These are phyloP conservation scores for Sebastes diploproa DNA, from an alignment of 2,797 vertebrate genomes.

Conservation along the genomic window DNA sequence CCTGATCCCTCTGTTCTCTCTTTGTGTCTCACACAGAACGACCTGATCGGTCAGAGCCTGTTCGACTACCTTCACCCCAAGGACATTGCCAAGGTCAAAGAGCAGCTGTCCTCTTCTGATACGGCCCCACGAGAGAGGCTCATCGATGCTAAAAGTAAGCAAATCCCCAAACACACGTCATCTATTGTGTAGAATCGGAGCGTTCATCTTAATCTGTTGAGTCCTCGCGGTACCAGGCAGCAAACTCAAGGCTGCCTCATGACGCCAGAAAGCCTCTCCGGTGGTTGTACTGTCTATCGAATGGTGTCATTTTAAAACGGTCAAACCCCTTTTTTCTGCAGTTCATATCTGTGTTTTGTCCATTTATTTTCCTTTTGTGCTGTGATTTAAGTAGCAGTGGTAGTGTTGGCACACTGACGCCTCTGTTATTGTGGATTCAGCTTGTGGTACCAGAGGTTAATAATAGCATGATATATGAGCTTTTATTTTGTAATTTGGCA, in stretches of 20 bases:
- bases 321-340: too few relatives aligned
- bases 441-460: neutral
- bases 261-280: too few relatives aligned
- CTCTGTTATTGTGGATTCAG: neutral
- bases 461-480: neutral
- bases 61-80: slow-evolving; percentile 99
- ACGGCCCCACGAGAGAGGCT: slow-evolving; percentile 94
- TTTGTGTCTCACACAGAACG: slow-evolving; percentile 78
- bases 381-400: neutral
- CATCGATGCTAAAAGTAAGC: slow-evolving; percentile 97
- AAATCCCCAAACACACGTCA: neutral
- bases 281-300: too few relatives aligned
- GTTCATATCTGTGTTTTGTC: neutral
- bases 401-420: too few relatives aligned
- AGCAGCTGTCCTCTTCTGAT: slow-evolving; percentile 97
- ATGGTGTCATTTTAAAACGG: too few relatives aligned
- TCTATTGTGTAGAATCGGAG: neutral
- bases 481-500: neutral
- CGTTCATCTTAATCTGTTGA: neutral
- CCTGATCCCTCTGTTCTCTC: neutral
- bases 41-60: slow-evolving; percentile 98
- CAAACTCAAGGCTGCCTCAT: neutral
- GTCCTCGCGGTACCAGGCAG: neutral
- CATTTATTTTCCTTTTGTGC: neutral
- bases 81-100: slow-evolving; percentile 99